phyloP scores from a whole-genome alignment of 92 coral and sea anemone species.

The Plumapathes pennacea region DNA sequence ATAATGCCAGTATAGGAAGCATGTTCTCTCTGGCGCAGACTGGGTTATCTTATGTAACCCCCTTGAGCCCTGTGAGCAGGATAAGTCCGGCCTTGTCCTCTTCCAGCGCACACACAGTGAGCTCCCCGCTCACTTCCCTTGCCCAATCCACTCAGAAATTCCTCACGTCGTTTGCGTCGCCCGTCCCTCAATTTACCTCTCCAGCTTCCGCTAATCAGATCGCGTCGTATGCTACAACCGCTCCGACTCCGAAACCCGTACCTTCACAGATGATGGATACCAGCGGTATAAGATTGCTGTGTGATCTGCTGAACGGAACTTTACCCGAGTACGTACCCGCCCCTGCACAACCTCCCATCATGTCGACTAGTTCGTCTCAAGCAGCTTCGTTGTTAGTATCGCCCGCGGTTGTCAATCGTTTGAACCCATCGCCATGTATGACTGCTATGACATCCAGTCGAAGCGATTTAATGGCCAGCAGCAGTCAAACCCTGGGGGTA shows the following conservation, averaged over 20 bases:
- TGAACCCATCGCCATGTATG: constrained; percentile 1
- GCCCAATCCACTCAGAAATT: constrained; percentile 30
- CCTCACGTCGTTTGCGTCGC: constrained; percentile 22
- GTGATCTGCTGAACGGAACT: constrained; percentile 81
- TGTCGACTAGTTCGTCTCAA: constrained; percentile 8
- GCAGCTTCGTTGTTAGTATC: constrained; percentile 21
- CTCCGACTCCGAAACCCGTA: constrained; percentile 18
- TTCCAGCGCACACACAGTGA: constrained; percentile 1
- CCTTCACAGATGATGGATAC: constrained; percentile 37
- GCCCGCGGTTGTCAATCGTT: constrained; percentile 2
- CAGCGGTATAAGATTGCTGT: constrained; percentile 71
- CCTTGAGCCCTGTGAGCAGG: constrained; percentile 45
- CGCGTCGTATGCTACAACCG: constrained; percentile 1
- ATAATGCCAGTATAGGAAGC: too few relatives aligned
- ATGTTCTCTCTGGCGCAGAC: constrained; percentile 60
- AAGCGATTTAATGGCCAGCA: constrained; percentile 13
- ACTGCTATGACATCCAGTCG: constrained; percentile 2
- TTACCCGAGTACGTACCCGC: too few relatives aligned
- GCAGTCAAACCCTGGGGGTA: constrained; percentile 25
- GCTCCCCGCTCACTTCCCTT: constrained; percentile 31
- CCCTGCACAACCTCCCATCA: constrained; percentile 25
- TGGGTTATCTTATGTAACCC: constrained; percentile 58
- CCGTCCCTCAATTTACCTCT: constrained; percentile 2
- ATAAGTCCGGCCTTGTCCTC: neutral
- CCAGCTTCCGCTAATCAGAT: constrained; percentile 6